Evolutionary conservation across 2,888 invertebrate genomes (phyloP).

Genomic region (Geotrupes spiniger): DNA sequence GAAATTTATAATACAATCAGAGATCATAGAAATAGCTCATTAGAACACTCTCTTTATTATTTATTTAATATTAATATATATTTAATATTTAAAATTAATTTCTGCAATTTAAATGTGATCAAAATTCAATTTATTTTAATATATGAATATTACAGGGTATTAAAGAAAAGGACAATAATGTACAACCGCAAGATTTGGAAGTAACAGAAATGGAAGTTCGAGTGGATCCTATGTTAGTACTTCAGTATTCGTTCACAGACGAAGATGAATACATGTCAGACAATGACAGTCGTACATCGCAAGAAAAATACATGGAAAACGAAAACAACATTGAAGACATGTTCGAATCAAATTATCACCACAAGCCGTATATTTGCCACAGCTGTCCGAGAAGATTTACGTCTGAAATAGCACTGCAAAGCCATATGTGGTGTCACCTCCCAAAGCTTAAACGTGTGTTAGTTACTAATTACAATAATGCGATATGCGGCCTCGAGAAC

Average conservation of each 20-base stretch:
- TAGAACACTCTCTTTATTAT: too few species aligned
- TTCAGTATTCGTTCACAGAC: conserved; percentile 54
- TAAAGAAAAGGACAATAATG: conserved; percentile 32
- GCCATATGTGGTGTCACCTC: conserved; percentile 61
- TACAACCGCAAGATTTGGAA: conserved; percentile 36
- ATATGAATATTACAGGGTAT: conserved; percentile 28
- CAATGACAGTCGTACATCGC: conserved; percentile 21
- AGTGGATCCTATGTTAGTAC: conserved; percentile 67
- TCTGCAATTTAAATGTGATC: too few species aligned
- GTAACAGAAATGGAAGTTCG: conserved; percentile 64
- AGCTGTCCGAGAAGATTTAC: conserved; percentile 57
- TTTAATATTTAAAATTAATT: too few species aligned
- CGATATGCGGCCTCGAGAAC: conserved; percentile 8
- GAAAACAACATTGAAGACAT: conserved; percentile 18
- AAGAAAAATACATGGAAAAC: conserved; percentile 17
- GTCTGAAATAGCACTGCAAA: conserved; percentile 60
- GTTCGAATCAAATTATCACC: conserved; percentile 3
- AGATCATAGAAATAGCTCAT: too few species aligned
- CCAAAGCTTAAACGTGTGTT: conserved; percentile 40
- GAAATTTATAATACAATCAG: too few species aligned
- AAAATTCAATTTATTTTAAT: too few species aligned
- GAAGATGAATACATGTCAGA: conserved; percentile 24
- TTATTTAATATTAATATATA: too few species aligned
- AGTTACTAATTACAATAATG: conserved; percentile 19
- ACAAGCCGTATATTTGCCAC: conserved; percentile 56